These are phyloP conservation scores for Hemistola chrysoprasaria DNA, from an alignment of 2,888 invertebrate species.

Conservation along the genomic window DNA sequence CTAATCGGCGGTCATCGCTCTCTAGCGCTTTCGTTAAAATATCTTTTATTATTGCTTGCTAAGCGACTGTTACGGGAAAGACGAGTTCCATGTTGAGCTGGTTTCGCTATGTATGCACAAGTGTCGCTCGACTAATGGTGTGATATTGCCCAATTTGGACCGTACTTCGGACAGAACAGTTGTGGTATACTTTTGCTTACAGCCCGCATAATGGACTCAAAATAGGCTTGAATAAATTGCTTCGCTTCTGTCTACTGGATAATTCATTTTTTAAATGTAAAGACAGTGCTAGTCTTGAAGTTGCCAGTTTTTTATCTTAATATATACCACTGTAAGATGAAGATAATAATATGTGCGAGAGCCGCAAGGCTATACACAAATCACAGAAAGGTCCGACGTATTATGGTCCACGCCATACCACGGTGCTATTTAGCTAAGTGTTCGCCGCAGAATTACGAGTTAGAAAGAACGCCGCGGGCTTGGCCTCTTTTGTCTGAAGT, in stretches of 20 bases:
- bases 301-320: too few relatives aligned
- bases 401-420: conserved; percentile 32
- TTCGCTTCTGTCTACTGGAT: too few relatives aligned
- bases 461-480: conserved; percentile 35
- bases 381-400: conserved; percentile 39
- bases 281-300: too few relatives aligned
- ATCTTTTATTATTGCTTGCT: conserved; percentile 41
- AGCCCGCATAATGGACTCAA: background rate
- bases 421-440: conserved; percentile 63
- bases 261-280: too few relatives aligned
- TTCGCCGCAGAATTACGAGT: conserved; percentile 51
- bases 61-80: conserved; percentile 53
- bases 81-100: conserved; percentile 49
- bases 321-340: too few relatives aligned
- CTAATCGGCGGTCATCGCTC: conserved; percentile 75
- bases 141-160: conserved; percentile 59
- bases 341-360: background rate
- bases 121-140: conserved; percentile 48
- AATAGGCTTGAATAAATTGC: too few relatives aligned
- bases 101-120: conserved; percentile 59
- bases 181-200: conserved; percentile 18
- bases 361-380: conserved; percentile 18
- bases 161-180: conserved; percentile 30
- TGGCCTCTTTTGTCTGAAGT: conserved; percentile 47
- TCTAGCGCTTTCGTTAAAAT: conserved; percentile 55